phyloP scores from a whole-genome alignment of 2,888 invertebrate genomes.

The Crocallis elinguaria region DNA sequence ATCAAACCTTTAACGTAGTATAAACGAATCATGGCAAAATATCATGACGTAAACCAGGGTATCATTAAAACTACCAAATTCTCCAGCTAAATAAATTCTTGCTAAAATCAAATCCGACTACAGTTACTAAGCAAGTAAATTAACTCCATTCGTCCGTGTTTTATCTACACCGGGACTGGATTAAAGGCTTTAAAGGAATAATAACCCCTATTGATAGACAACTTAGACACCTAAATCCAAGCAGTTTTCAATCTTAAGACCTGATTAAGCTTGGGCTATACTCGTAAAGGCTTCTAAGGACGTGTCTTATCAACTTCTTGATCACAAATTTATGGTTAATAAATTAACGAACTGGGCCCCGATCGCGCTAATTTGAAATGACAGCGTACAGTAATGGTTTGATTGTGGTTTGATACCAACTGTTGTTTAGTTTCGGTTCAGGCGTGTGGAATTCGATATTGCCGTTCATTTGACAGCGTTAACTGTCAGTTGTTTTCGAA shows the following conservation, averaged over 20 bases:
- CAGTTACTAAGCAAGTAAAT: constrained; percentile 16
- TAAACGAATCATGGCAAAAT: too few species aligned
- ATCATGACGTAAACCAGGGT: too few species aligned
- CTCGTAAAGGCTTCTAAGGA: constrained; percentile 58
- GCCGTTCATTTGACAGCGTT: too few species aligned
- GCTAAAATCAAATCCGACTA: constrained; percentile 14
- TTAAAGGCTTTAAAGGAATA: constrained; percentile 16
- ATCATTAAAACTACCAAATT: not conserved
- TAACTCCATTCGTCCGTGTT: constrained; percentile 25
- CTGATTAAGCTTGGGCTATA: constrained; percentile 49
- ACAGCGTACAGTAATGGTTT: too few species aligned
- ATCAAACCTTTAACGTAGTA: too few species aligned
- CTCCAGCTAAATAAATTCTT: constrained; percentile 7
- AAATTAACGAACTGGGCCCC: constrained; percentile 70
- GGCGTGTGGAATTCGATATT: too few species aligned
- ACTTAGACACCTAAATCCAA: constrained; percentile 25
- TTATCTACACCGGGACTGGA: constrained; percentile 19
- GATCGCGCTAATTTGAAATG: too few species aligned
- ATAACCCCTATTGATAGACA: constrained; percentile 25
- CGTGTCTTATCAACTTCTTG: constrained; percentile 69
- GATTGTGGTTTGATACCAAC: too few species aligned
- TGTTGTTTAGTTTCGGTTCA: too few species aligned
- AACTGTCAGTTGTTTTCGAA: too few species aligned
- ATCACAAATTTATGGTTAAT: constrained; percentile 69
- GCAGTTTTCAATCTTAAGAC: constrained; percentile 39